phyloP scores from a whole-genome alignment of 2,113 vertebrate genomes.

The Theristicus caerulescens region DNA sequence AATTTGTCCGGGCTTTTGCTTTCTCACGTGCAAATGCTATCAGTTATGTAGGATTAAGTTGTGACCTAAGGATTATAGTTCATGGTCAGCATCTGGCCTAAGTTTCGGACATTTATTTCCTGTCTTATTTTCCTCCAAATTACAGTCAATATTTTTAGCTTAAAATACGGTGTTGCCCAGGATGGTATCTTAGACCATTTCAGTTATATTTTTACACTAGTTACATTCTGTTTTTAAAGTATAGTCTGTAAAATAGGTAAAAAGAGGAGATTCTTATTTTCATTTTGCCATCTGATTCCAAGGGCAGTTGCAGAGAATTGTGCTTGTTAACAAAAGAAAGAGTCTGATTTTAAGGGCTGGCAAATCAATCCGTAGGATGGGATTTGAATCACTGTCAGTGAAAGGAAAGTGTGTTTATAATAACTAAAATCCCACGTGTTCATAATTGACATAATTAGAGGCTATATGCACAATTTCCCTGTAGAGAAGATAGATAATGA shows the following conservation, averaged over 20 bases:
- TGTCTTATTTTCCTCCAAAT: background rate
- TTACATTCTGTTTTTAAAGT: background rate
- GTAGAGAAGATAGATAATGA: constrained; percentile 47
- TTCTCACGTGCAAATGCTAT: background rate
- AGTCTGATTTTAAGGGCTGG: background rate
- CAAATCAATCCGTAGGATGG: background rate
- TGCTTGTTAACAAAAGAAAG: background rate
- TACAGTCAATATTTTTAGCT: background rate
- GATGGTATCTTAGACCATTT: background rate
- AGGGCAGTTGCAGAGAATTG: background rate
- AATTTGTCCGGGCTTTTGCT: background rate
- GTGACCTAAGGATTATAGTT: background rate
- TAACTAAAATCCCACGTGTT: constrained; percentile 44
- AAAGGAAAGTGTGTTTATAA: constrained; percentile 45
- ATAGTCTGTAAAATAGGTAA: background rate
- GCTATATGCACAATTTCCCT: constrained; percentile 52
- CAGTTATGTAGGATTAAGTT: background rate
- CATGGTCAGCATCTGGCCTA: background rate
- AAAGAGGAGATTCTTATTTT: background rate
- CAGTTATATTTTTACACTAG: background rate
- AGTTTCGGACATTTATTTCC: background rate
- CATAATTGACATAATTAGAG: constrained; percentile 52
- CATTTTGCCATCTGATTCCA: background rate
- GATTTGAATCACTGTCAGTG: constrained; percentile 18
- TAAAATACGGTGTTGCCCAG: background rate